Percentiles rank a stretch among this genome's conserved stretches.
Conservation (phyloP, 2,113 vertebrate species). For the Sinocyclocheilus anshuiensis region DNA sequence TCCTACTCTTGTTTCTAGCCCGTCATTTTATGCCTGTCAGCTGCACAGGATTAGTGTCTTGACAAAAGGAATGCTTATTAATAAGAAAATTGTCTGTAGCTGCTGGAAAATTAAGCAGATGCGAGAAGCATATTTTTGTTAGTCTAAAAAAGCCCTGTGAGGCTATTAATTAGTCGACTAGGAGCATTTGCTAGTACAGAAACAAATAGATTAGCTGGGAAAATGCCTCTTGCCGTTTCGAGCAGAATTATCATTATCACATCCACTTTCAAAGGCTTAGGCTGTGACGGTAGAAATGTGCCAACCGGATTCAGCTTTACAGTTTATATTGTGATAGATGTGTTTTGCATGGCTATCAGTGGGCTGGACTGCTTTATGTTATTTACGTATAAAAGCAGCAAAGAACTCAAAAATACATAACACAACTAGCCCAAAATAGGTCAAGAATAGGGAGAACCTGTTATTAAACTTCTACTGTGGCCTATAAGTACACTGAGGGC, state of each 20-base stretch:
- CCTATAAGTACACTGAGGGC: too few species aligned
- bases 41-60: slow-evolving; percentile 49
- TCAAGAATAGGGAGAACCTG: too few species aligned
- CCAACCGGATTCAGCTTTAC: not conserved
- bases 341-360: not conserved
- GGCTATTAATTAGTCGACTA: slow-evolving; percentile 51
- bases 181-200: slow-evolving; percentile 38
- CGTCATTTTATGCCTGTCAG: slow-evolving; percentile 35
- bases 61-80: slow-evolving; percentile 56
- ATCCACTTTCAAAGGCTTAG: slow-evolving; percentile 29
- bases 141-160: slow-evolving; percentile 45
- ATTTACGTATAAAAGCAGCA: not conserved
- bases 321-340: not conserved
- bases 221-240: slow-evolving; percentile 24
- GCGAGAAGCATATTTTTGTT: slow-evolving; percentile 47
- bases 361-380: not conserved
- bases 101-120: slow-evolving; percentile 44
- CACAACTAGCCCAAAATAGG: not conserved
- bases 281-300: slow-evolving; percentile 1
- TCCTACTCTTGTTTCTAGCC: slow-evolving; percentile 39
- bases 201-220: slow-evolving; percentile 48
- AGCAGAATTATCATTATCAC: slow-evolving; percentile 47
- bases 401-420: not conserved
- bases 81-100: slow-evolving; percentile 47
- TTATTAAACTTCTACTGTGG: too few species aligned